Conservation (phyloP, 2,888 invertebrate species). For the Eremobia ochroleuca region DNA sequence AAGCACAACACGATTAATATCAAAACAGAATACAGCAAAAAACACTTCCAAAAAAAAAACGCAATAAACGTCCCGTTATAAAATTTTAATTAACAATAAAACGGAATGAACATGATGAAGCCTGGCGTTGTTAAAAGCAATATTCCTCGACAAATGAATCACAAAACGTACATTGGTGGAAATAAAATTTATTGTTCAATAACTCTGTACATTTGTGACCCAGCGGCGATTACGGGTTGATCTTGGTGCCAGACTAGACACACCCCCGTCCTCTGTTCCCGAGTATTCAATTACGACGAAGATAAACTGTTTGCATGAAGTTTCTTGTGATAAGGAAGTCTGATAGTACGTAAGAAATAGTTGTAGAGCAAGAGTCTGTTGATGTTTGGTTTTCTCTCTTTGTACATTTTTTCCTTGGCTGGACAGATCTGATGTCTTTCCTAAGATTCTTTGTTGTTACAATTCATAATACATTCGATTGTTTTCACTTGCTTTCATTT, state of each 20-base stretch:
- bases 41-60: constrained; percentile 18
- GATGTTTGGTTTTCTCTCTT: background rate
- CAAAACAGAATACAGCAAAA: constrained; percentile 2
- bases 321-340: constrained; percentile 41
- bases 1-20: constrained; percentile 22
- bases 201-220: constrained; percentile 43
- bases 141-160: constrained; percentile 50
- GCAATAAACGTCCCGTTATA: constrained; percentile 28
- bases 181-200: constrained; percentile 58
- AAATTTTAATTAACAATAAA: constrained; percentile 46
- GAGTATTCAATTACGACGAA: constrained; percentile 52
- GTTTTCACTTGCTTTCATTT: constrained; percentile 3
- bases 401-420: background rate
- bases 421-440: background rate
- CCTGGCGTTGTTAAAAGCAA: constrained; percentile 41
- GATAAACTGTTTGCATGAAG: constrained; percentile 48
- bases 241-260: background rate
- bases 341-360: constrained; percentile 17
- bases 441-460: background rate
- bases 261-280: background rate
- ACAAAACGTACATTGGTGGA: constrained; percentile 39
- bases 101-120: constrained; percentile 38
- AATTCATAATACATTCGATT: background rate
- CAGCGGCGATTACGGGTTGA: constrained; percentile 18
- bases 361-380: constrained; percentile 3